Evolutionary conservation across 2,113 vertebrate species (phyloP), one percentile per base, ranked within the genome.

Genomic region (Gallinago media): DNA sequence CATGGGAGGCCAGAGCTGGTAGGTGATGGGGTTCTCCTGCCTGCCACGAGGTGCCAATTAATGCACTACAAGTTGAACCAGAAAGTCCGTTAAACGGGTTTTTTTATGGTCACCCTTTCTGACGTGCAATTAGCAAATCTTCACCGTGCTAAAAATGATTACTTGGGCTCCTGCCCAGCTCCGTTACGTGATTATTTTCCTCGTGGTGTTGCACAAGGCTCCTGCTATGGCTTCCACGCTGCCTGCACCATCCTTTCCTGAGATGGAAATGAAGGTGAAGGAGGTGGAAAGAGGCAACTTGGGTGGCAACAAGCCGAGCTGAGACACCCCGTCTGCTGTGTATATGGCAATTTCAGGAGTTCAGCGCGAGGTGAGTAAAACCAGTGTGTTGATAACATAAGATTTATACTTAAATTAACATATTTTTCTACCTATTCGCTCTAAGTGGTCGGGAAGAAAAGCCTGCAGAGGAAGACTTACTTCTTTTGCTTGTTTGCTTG

Each of bases 1-100:
- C 0, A 0, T 3, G 1, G 32, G 54, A 86, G 36, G 66, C 23
- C 26, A 25, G 34, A 40, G 27, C 55, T 26, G 38, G 16, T 8
- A 40, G 17, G 12, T 34, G 31, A 42, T 34, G 40, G 20, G 65
- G 49, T n/a, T 88, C 34, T 46, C 58, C 66, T 89, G 27, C 14
- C 44, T 84, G 59, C 42, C 42, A 31, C 34, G 58, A 71, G 50
- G 42, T 80, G 59, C 78, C 72, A 67, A 31, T 88, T 71, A 38
- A 56, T 50, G 16, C 13, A 42, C 54, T 31, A 1, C 23, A 80
- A 70, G 21, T 66, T 32, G 71, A 92, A 71, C 54, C 6, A 70
- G 74, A 76, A 94, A 68, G 52, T 59, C 36, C 31, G 3, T 44
- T 66, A 27, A 89, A 3, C n/a, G n/a, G n/a, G n/a, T 49, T 87